Evolutionary conservation across 2,797 vertebrate genomes (phyloP).

Genomic region (Myotis findleyi): DNA sequence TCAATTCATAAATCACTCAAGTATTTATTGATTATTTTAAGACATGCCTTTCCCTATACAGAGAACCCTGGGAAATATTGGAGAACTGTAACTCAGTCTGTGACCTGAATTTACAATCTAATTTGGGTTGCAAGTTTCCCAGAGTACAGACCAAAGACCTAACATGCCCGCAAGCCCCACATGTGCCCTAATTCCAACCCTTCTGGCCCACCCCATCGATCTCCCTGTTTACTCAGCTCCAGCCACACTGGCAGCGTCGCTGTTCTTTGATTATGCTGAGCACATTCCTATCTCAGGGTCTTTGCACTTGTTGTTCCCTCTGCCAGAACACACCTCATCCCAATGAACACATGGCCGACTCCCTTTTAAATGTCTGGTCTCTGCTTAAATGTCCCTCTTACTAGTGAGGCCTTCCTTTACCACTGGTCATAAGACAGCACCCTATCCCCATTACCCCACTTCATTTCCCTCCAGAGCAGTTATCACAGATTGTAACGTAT

Average conservation of each 20-base stretch:
- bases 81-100: background rate
- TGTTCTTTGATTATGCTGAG: background rate
- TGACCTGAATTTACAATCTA: constrained; percentile 1
- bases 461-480: background rate
- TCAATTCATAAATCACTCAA: background rate
- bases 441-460: background rate
- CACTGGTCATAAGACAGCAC: background rate
- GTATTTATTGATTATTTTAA: constrained; percentile 44
- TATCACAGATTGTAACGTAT: background rate
- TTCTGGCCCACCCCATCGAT: fast-evolving
- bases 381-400: background rate
- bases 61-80: background rate
- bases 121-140: background rate
- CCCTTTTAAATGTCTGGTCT: background rate
- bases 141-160: background rate
- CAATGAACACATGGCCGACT: fast-evolving
- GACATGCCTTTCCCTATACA: background rate
- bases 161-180: background rate
- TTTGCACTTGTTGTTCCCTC: background rate
- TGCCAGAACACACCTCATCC: background rate
- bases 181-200: fast-evolving
- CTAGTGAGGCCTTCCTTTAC: background rate
- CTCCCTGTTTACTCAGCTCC: background rate
- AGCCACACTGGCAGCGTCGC: background rate
- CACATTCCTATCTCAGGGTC: background rate